phyloP scores from a whole-genome alignment of 2,113 vertebrate species.

The Pachyramphus minor region DNA sequence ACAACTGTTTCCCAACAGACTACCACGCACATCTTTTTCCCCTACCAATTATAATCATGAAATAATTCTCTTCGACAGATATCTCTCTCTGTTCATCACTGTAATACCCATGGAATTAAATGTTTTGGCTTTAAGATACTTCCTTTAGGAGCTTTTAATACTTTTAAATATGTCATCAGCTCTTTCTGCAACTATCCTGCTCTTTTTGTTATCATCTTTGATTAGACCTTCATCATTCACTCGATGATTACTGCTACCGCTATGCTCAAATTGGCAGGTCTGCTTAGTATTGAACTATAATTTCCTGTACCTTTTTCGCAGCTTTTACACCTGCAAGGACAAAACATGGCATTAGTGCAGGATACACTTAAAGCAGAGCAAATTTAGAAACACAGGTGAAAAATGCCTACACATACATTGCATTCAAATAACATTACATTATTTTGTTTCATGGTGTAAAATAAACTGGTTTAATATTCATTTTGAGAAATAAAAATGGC shows the following conservation, averaged over 20 bases:
- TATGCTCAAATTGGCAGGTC: not conserved
- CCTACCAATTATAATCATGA: not conserved
- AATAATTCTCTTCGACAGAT: not conserved
- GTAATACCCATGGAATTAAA: not conserved
- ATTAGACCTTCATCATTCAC: conserved; percentile 59
- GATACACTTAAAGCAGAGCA: conserved; percentile 9
- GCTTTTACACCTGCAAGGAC: conserved; percentile 69
- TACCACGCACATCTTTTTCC: not conserved
- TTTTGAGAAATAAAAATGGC: not conserved
- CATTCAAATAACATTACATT: not conserved
- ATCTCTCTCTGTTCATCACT: not conserved
- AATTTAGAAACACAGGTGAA: conserved; percentile 1
- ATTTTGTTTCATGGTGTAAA: not conserved
- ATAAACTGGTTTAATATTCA: not conserved
- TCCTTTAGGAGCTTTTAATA: not conserved
- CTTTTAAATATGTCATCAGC: not conserved
- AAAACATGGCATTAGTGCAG: conserved; percentile 49
- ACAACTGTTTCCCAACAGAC: not conserved
- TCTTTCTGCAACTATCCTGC: conserved; percentile 51
- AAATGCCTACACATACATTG: not conserved
- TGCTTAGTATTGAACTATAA: conserved; percentile 24
- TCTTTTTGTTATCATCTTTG: conserved; percentile 78
- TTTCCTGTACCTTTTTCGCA: conserved; percentile 60
- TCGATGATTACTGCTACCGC: conserved; percentile 64
- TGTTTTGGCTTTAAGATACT: not conserved